Base-by-base conservation (phyloP, 2,113 vertebrate species). In the Bungarus multicinctus region DNA sequence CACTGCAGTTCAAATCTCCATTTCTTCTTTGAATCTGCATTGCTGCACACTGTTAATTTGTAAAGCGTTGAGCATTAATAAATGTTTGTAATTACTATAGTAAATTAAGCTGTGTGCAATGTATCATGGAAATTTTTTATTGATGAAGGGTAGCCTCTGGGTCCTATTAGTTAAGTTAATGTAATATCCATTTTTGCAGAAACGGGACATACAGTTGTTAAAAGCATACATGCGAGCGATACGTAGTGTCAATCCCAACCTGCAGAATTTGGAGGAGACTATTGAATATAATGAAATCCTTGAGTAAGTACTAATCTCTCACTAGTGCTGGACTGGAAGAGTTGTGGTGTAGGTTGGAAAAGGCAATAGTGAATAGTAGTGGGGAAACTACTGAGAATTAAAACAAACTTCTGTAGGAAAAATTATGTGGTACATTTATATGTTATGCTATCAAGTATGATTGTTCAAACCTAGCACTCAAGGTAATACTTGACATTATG, bases 281-380 rank as follows among this genome's bases (percentile, higher is more conserved):
- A 99, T 99, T 18, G 99, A 99, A 94, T 99, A 99, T 98, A 99
- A 99, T 1, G 99, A 99, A 96, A 99, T 99, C 96, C 97, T 99
- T 89, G 99, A 99, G 99, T 99, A 96, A 98, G 99, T 97, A 87
- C 30, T 1, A 54, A 85, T 9, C 0, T 5, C 58, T n/a, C 52
- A 45, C 20, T 5, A 4, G 0, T 0, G 3, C n/a, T 10, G 1
- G 25, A 0, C 12, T 0, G 3, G 25, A 50, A 54, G 18, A 50
- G n/a, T 55, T 18, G 12, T 0, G 89, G 3, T 23, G 93, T 0
- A 10, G 30, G 0, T 69, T 86, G 0, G 22, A 5, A 30, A 39
- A 23, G 0, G 34, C 0, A 53, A 12, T 74, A 2, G 27, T 7
- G 9, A 91, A 4, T 30, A 0, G 18, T 60, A 27, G 25, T 92